A percentile compares a stretch with the other conserved stretches of the same genome.
phyloP scores from a whole-genome alignment of 2,797 vertebrate species.

The Mormyrus hasselquistii region DNA sequence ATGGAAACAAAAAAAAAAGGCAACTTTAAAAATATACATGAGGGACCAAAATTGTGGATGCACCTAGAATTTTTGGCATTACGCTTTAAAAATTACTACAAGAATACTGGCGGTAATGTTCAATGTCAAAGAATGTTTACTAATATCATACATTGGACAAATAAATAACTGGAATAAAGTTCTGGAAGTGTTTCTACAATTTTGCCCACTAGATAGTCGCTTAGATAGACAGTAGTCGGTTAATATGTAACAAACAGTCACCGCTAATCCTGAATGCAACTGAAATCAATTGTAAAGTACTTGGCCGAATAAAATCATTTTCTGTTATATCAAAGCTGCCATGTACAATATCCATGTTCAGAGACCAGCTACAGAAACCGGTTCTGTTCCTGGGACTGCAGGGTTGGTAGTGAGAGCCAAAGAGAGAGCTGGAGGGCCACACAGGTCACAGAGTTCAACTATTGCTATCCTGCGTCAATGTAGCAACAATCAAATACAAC shows the following conservation, averaged over 20 bases:
- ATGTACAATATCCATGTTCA: neutral
- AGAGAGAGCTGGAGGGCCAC: neutral
- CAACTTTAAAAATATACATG: neutral
- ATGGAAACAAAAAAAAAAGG: neutral
- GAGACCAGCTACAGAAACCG: neutral
- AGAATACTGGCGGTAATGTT: neutral
- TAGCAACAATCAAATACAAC: neutral
- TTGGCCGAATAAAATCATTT: neutral
- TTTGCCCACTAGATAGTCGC: neutral
- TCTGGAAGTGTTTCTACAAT: neutral
- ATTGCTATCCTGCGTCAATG: neutral
- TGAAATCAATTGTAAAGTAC: neutral
- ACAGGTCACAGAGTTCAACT: neutral
- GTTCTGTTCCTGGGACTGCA: neutral
- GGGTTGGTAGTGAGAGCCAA: neutral
- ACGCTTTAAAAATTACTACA: neutral
- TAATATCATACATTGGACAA: neutral
- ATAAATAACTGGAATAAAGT: neutral
- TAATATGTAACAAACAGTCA: neutral
- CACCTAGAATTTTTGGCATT: neutral
- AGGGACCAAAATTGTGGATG: neutral
- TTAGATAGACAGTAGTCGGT: neutral
- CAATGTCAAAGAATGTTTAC: neutral
- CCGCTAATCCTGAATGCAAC: neutral
- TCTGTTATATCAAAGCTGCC: neutral